These are phyloP conservation scores for Hybognathus amarus DNA, from an alignment of 2,797 vertebrate genomes.

Conservation along the genomic window DNA sequence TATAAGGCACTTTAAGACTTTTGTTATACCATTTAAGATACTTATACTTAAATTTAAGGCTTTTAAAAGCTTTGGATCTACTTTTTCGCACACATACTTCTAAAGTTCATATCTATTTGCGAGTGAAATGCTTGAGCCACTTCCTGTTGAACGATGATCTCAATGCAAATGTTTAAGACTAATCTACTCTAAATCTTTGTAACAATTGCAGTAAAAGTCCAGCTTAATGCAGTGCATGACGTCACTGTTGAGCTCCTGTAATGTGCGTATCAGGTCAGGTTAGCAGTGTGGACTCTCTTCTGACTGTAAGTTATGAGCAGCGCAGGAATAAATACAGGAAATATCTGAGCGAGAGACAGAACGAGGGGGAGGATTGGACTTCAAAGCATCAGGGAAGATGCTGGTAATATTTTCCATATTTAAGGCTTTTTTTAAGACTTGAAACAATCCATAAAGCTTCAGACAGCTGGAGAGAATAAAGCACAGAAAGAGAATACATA, in stretches of 20 bases:
- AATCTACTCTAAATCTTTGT: not conserved
- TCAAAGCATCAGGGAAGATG: constrained; percentile 73
- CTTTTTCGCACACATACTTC: not conserved
- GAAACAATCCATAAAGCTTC: constrained; percentile 81
- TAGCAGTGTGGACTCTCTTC: not conserved
- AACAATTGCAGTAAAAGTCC: not conserved
- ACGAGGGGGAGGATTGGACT: constrained; percentile 64
- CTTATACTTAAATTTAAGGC: not conserved
- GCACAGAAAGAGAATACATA: constrained; percentile 68
- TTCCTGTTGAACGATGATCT: constrained; percentile 35
- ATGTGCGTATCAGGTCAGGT: not conserved
- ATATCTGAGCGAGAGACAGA: constrained; percentile 65
- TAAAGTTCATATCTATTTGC: not conserved
- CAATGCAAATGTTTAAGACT: constrained; percentile 3
- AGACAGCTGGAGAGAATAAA: constrained; percentile 83
- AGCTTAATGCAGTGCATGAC: not conserved
- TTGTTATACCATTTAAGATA: not conserved
- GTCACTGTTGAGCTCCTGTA: not conserved
- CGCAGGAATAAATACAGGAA: constrained; percentile 78
- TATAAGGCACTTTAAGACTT: not conserved
- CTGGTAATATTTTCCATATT: constrained; percentile 88
- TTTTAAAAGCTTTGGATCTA: not conserved
- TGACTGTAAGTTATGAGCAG: constrained; percentile 53
- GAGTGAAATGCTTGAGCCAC: not conserved
- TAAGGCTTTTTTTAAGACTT: constrained; percentile 74